phyloP scores from a whole-genome alignment of 2,797 vertebrate species.

The Syngnathus acus region DNA sequence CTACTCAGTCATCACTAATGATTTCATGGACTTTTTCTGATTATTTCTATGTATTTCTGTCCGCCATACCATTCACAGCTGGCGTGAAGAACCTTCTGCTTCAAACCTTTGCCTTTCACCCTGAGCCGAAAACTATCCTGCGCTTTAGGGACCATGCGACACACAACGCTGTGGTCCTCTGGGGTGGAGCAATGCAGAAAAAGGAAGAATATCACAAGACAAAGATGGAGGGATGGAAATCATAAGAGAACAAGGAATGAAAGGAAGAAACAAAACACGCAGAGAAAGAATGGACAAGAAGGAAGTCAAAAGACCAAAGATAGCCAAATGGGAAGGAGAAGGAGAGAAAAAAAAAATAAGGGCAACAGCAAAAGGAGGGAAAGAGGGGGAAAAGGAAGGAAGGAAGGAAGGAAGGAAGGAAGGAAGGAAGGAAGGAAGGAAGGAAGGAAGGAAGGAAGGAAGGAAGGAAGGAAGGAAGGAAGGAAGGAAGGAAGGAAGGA shows the following conservation, averaged over 20 bases:
- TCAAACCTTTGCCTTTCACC: slow-evolving; percentile 86
- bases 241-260: not conserved
- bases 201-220: slow-evolving; percentile 25
- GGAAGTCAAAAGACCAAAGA: not conserved
- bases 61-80: slow-evolving; percentile 78
- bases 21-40: not conserved
- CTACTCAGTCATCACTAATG: not conserved
- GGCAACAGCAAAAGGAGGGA: not conserved
- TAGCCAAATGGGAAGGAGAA: not conserved
- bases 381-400: not conserved
- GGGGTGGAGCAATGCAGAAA: slow-evolving; percentile 56
- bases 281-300: slow-evolving; percentile 1
- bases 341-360: not conserved
- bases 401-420: not conserved
- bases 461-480: slow-evolving; percentile 10
- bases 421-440: slow-evolving; percentile 6
- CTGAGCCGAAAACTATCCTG: slow-evolving; percentile 86
- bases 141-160: slow-evolving; percentile 86
- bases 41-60: not conserved
- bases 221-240: not conserved
- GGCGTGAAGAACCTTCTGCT: slow-evolving; percentile 83
- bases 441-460: not conserved
- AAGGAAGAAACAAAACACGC: not conserved
- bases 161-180: slow-evolving; percentile 87
- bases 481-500: slow-evolving; percentile 9